Conservation (phyloP, 2,113 vertebrate genomes). For the Eurystomus gularis region DNA sequence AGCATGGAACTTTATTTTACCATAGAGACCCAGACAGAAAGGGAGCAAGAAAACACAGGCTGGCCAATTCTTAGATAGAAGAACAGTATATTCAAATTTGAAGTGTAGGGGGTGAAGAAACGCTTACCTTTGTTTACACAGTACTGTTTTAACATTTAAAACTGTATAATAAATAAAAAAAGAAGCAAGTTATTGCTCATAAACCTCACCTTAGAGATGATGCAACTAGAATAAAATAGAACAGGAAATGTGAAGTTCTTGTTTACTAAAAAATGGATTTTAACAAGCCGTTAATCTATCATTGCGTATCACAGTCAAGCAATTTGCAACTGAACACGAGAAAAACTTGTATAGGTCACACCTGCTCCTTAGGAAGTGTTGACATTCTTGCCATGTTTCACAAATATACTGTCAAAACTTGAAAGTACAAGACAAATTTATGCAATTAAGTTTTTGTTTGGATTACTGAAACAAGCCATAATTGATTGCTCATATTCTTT, state of each 20-base stretch:
- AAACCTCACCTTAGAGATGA: not conserved
- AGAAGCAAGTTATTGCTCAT: not conserved
- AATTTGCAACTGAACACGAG: slow-evolving; percentile 15
- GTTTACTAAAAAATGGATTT: slow-evolving; percentile 36
- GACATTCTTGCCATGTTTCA: slow-evolving; percentile 45
- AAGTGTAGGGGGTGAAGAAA: not conserved
- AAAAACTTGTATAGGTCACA: slow-evolving; percentile 11
- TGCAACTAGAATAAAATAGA: not conserved
- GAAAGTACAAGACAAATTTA: slow-evolving; percentile 53
- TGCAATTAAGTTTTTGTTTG: slow-evolving; percentile 63
- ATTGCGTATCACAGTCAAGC: not conserved
- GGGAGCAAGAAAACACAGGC: not conserved
- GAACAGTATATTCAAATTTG: not conserved
- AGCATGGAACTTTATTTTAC: not conserved
- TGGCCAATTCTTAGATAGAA: fast-evolving
- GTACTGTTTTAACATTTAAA: not conserved
- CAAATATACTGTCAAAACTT: slow-evolving; percentile 45
- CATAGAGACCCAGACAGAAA: not conserved
- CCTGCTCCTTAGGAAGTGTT: slow-evolving; percentile 29
- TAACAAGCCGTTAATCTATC: slow-evolving; percentile 40
- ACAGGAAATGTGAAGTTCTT: not conserved
- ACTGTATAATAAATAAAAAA: not conserved
- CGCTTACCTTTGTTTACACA: not conserved
- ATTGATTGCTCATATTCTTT: slow-evolving; percentile 71
- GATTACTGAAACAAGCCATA: slow-evolving; percentile 57